A percentile compares a stretch with the other conserved stretches of the same genome.
Conservation (phyloP, 2,888 invertebrate species). For the Tetramorium bicarinatum region DNA sequence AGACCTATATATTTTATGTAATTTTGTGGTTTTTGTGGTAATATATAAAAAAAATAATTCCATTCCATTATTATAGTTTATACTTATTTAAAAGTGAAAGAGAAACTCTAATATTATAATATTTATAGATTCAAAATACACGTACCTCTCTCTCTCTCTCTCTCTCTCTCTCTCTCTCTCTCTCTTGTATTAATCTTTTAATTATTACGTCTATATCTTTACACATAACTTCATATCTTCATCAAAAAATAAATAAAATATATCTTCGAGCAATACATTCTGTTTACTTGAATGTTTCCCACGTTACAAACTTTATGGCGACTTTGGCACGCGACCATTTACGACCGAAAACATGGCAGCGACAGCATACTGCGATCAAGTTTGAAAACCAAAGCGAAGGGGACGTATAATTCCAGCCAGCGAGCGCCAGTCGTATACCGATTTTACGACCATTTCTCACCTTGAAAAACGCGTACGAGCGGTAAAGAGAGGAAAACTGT, state of each 20-base stretch:
- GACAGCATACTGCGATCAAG: constrained; percentile 40
- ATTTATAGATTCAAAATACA: neutral
- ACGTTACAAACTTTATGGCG: constrained; percentile 32
- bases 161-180: too few relatives aligned
- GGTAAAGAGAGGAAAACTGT: constrained; percentile 42
- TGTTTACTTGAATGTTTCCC: constrained; percentile 14
- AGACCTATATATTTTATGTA: constrained; percentile 1
- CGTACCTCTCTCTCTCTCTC: neutral
- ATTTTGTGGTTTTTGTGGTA: constrained; percentile 4
- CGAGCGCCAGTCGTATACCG: constrained; percentile 30
- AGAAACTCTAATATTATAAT: neutral
- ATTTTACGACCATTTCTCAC: constrained; percentile 29
- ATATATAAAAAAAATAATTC: neutral
- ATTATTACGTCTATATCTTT: neutral
- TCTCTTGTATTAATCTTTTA: neutral
- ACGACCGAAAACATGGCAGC: constrained; percentile 34
- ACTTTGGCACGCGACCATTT: constrained; percentile 50
- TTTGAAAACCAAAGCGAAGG: constrained; percentile 51
- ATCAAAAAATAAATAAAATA: neutral
- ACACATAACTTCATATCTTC: constrained; percentile 1
- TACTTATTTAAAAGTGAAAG: neutral
- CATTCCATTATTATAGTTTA: neutral
- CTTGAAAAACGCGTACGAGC: constrained; percentile 49
- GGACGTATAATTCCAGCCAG: constrained; percentile 38
- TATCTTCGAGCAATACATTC: constrained; percentile 19